Percentiles rank a stretch among this genome's conserved stretches.
These are phyloP conservation scores for Microtus richardsoni DNA, from an alignment of 2,113 vertebrate genomes.

Conservation along the genomic window DNA sequence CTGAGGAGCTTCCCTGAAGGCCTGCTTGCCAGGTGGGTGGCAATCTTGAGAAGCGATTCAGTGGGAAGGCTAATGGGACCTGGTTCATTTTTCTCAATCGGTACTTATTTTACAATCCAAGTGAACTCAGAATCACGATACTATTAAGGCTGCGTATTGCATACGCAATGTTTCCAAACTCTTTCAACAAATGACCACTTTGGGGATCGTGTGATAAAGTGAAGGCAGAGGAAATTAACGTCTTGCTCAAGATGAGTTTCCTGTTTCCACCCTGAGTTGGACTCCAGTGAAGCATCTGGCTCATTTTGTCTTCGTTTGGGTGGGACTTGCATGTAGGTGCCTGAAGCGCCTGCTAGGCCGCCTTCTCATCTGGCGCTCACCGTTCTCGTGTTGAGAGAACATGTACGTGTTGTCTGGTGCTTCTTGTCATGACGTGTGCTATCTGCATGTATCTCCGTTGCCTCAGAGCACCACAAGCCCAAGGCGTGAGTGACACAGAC, in stretches of 20 bases:
- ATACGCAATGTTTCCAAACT: not conserved
- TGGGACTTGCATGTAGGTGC: not conserved
- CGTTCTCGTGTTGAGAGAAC: not conserved
- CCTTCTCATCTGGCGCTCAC: not conserved
- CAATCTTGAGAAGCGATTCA: not conserved
- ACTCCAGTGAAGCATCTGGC: not conserved
- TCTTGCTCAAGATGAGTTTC: not conserved
- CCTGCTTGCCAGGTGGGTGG: not conserved
- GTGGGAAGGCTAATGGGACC: not conserved
- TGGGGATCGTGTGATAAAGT: slow-evolving; percentile 7
- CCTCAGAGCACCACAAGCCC: not conserved
- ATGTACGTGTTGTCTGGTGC: not conserved
- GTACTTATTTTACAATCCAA: slow-evolving; percentile 44
- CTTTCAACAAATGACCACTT: slow-evolving; percentile 30
- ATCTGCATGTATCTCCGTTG: not conserved
- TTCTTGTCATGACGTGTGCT: not conserved
- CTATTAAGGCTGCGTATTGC: not conserved
- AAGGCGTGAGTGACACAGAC: not conserved
- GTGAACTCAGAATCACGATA: not conserved
- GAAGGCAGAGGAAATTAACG: not conserved
- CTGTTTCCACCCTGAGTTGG: not conserved
- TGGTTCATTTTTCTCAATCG: slow-evolving; percentile 16
- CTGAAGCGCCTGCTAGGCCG: not conserved
- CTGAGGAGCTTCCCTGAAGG: not conserved
- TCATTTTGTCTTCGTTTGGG: not conserved